These are phyloP conservation scores for Onychostoma macrolepis DNA, from an alignment of 2,113 vertebrate genomes.

Conservation along the genomic window DNA sequence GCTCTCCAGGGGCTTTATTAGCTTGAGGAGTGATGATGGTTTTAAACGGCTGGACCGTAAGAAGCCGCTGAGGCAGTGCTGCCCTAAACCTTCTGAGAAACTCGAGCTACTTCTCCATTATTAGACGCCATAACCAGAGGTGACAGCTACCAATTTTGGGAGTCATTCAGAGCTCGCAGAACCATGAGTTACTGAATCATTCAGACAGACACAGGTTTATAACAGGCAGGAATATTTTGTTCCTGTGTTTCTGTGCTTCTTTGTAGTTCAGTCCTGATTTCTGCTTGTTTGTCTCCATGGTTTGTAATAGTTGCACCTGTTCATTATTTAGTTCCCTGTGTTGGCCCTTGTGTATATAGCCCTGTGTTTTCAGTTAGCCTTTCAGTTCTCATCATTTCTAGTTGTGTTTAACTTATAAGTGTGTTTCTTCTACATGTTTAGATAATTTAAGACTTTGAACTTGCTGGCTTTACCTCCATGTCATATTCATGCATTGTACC, in stretches of 20 bases:
- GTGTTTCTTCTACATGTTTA: neutral
- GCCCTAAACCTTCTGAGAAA: constrained; percentile 13
- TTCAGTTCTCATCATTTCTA: neutral
- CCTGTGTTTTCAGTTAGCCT: no score
- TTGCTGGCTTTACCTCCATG: no score
- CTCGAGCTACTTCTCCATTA: constrained; percentile 66
- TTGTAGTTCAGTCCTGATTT: no score
- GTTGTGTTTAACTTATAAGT: no score
- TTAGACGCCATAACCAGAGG: constrained; percentile 70
- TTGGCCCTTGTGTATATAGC: no score
- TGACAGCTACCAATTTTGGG: constrained; percentile 72
- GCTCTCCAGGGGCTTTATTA: constrained; percentile 24
- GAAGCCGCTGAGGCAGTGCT: constrained; percentile 73
- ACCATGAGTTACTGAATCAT: constrained; percentile 13
- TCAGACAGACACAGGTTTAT: constrained; percentile 27
- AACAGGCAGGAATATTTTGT: no score
- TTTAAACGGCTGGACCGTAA: constrained; percentile 59
- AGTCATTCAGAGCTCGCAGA: constrained; percentile 72
- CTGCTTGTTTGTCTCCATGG: neutral
- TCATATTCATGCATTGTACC: no score
- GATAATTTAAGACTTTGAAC: no score
- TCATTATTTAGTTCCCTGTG: neutral
- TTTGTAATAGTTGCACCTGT: neutral
- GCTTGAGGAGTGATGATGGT: constrained; percentile 63
- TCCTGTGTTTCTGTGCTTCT: neutral